Base-by-base conservation (phyloP, 92 coral and sea anemone genomes). In the Hydrozoanthus gracilis region DNA sequence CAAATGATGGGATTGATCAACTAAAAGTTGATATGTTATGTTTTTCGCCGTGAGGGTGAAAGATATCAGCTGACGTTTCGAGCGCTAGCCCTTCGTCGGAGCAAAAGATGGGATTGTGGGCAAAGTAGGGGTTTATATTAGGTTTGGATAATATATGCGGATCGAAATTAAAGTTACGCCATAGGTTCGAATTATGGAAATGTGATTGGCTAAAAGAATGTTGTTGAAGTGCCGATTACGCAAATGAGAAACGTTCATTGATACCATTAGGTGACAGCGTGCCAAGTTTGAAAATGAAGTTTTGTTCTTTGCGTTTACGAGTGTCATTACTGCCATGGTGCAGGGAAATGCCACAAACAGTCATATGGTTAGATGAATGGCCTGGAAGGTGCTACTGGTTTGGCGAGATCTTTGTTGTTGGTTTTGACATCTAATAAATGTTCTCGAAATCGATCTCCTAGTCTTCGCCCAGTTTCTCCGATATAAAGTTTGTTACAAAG, bases 381-480 rank as follows among this genome's bases (percentile, higher is more conserved):
- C 68, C 88, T 71, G 88, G 86, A 71, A 71, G 88, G 49, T 74
- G 61, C 10, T 73, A 84, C 88, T 71, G 88, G 88, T 84, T 84
- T 76, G 62, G 88, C 20, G 66, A 84, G 69, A 58, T 76, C 88
- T 47, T 48, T 48, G 66, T 16, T 84, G 86, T 44, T 77, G 86
- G 55, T 78, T 77, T 77, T 86, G 44, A 86, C 86, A 86, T 86
- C 89, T 46, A 55, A n/a, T 52, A 86, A 46, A 49, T 86, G 88
- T 77, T 86, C 89, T 4, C 76, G 64, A 71, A 86, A 86, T 5
- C 89, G 89, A 44, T 86, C 89, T 13, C 89, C 89, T 77, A 86
- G 18, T 77, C 51, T 86, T 4, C 89, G 76, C 39, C 89, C 89
- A 52, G 84, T 27, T 62, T 86, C 89, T 35, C 89, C 86, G 44